Conservation (phyloP, 1,140 invertebrate species). For the Homarus americanus region DNA sequence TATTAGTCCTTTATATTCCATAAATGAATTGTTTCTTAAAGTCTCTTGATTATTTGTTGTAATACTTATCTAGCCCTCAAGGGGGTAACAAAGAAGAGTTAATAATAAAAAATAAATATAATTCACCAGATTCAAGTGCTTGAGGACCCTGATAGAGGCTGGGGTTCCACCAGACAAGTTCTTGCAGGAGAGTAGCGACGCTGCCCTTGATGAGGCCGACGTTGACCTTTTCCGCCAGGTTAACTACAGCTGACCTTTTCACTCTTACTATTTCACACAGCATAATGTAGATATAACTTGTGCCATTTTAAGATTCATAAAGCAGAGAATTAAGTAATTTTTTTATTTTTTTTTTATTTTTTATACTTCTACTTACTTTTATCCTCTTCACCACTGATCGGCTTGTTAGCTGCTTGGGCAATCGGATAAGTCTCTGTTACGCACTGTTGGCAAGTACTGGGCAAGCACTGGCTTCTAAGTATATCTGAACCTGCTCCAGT, state of each 20-base stretch:
- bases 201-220: conserved; percentile 36
- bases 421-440: no score
- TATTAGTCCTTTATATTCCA: no score
- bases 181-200: conserved; percentile 34
- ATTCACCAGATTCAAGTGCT: conserved; percentile 29
- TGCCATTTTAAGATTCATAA: background rate
- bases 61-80: no score
- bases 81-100: background rate
- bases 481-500: no score
- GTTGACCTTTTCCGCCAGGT: conserved; percentile 9
- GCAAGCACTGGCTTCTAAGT: no score
- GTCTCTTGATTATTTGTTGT: no score
- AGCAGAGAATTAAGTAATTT: background rate
- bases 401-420: no score
- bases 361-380: no score
- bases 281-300: background rate
- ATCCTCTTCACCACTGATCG: no score
- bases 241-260: background rate
- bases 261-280: background rate
- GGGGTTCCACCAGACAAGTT: conserved; percentile 39
- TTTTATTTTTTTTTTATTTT: conserved; percentile 4
- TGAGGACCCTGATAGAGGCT: conserved; percentile 22
- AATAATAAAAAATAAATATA: background rate
- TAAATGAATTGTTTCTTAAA: no score
- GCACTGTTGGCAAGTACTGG: no score